Evolutionary conservation across 2,113 vertebrate species (phyloP).

Genomic region (Sander lucioperca): DNA sequence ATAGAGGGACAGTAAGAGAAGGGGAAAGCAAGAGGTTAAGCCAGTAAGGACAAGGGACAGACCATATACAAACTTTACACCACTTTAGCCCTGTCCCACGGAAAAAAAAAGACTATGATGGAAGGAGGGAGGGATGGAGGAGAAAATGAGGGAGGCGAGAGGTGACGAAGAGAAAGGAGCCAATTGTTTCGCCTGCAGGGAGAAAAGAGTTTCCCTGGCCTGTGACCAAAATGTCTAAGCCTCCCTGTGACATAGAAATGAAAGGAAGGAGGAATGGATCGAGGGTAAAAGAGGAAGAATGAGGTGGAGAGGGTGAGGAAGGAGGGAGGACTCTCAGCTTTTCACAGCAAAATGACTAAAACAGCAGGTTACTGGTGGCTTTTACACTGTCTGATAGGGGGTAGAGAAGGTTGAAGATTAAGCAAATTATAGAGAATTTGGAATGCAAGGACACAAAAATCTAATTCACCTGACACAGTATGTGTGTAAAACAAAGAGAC

Average conservation of each 20-base stretch:
- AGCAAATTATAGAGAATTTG: background rate
- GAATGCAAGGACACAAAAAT: background rate
- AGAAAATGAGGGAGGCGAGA: slow-evolving; percentile 55
- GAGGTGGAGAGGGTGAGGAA: slow-evolving; percentile 8
- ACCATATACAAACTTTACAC: slow-evolving; percentile 33
- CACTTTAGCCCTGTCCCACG: slow-evolving; percentile 39
- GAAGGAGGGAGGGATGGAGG: slow-evolving; percentile 47
- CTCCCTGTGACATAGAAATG: slow-evolving; percentile 57
- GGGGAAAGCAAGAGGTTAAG: background rate
- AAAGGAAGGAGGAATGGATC: slow-evolving; percentile 58
- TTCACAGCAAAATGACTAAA: slow-evolving; percentile 40
- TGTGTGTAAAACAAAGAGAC: background rate
- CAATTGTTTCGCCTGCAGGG: slow-evolving; percentile 67
- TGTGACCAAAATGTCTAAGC: slow-evolving; percentile 68
- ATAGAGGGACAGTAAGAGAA: background rate
- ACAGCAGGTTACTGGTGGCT: slow-evolving; percentile 67
- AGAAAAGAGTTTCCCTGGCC: slow-evolving; percentile 75
- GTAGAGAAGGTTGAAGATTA: background rate
- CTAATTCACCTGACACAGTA: background rate
- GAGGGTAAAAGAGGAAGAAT: slow-evolving; percentile 48
- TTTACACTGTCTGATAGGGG: slow-evolving; percentile 43
- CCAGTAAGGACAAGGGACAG: slow-evolving; percentile 4
- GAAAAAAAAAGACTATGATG: slow-evolving; percentile 37
- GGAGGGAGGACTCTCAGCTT: slow-evolving; percentile 32
- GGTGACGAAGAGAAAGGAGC: slow-evolving; percentile 67